Conservation (phyloP, 2,113 vertebrate species). For the Prochilodus magdalenae region DNA sequence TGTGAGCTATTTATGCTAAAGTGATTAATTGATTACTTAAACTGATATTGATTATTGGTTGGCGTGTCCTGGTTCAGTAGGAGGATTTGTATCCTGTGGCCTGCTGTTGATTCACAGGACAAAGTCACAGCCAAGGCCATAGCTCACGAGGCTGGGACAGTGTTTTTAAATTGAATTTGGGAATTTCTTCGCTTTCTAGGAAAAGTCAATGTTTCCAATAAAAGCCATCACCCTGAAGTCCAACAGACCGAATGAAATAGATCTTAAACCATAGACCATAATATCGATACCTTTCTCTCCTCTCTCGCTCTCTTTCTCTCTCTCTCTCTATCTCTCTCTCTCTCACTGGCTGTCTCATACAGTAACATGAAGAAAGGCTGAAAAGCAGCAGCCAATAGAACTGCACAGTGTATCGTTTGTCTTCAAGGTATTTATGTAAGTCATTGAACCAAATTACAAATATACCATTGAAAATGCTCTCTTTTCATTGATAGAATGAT, state of each 20-base stretch:
- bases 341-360: neutral
- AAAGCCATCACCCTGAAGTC: neutral
- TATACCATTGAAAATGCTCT: too few relatives aligned
- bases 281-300: neutral
- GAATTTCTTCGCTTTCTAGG: slow-evolving; percentile 12
- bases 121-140: neutral
- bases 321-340: slow-evolving; percentile 11
- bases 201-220: slow-evolving; percentile 3
- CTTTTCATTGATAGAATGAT: too few relatives aligned
- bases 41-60: neutral
- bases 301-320: neutral
- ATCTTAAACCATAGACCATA: neutral
- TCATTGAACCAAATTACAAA: too few relatives aligned
- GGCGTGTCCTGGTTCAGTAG: neutral
- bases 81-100: neutral
- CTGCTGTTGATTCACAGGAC: neutral
- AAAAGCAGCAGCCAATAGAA: too few relatives aligned
- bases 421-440: too few relatives aligned
- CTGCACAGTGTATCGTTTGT: too few relatives aligned
- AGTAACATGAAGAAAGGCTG: too few relatives aligned
- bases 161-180: slow-evolving; percentile 11
- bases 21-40: neutral
- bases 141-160: neutral
- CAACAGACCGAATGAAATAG: slow-evolving; percentile 24
- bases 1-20: neutral